Evolutionary conservation across 2,797 vertebrate genomes (phyloP).

Genomic region (Paguma larvata): DNA sequence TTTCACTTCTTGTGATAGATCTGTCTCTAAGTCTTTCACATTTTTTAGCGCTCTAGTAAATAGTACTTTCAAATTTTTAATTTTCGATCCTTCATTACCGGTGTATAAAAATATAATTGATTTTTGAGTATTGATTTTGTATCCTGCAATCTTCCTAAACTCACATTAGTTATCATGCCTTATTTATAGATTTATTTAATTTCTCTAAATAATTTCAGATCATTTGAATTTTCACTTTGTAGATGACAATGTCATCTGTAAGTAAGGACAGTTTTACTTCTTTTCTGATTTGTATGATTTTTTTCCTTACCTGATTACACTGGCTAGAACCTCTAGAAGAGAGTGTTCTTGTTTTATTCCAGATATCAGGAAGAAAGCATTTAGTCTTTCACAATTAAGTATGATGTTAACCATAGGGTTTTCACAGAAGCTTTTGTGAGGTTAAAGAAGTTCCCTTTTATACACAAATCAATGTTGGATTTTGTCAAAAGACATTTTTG

Average conservation of each 20-base stretch:
- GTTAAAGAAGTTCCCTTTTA: neutral
- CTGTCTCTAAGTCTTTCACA: neutral
- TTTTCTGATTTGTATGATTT: neutral
- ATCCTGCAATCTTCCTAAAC: neutral
- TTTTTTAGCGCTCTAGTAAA: neutral
- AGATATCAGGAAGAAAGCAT: neutral
- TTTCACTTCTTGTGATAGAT: neutral
- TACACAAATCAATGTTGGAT: neutral
- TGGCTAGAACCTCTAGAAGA: neutral
- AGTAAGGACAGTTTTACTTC: neutral
- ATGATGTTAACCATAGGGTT: neutral
- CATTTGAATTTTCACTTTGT: neutral
- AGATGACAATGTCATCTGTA: neutral
- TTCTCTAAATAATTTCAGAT: neutral
- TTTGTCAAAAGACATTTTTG: neutral
- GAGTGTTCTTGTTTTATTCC: neutral
- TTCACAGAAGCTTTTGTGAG: neutral
- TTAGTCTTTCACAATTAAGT: neutral
- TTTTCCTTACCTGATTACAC: neutral
- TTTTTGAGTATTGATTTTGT: neutral
- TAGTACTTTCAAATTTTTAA: neutral
- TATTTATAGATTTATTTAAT: neutral
- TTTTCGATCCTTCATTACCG: neutral
- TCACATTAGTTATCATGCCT: neutral
- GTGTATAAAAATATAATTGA: neutral